Conservation (phyloP, 2,797 vertebrate genomes). For the Gobionotothen gibberifrons region DNA sequence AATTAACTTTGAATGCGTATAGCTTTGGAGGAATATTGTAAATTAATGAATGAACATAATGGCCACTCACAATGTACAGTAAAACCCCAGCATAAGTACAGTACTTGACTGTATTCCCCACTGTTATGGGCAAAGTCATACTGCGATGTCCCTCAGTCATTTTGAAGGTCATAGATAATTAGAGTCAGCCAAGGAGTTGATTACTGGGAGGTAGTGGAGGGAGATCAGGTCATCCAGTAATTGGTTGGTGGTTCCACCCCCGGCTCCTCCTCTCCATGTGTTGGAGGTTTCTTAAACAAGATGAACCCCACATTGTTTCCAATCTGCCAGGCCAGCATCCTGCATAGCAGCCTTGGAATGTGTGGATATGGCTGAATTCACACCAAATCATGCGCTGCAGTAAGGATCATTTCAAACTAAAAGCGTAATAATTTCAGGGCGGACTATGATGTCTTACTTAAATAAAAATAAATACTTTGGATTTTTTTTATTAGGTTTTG, state of each 20-base stretch:
- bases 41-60: not conserved
- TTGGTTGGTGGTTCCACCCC: not conserved
- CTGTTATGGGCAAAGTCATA: not conserved
- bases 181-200: not conserved
- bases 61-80: not conserved
- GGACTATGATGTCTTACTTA: too few species aligned
- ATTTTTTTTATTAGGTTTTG: too few species aligned
- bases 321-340: not conserved
- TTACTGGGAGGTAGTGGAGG: not conserved
- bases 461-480: too few species aligned
- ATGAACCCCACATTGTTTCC: not conserved
- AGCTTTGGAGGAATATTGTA: not conserved
- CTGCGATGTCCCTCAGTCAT: not conserved
- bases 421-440: too few species aligned
- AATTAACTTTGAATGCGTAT: not conserved
- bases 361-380: not conserved
- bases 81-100: not conserved
- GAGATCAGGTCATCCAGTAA: not conserved
- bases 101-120: not conserved
- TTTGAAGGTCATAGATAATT: slow-evolving; percentile 16
- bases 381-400: too few species aligned
- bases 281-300: slow-evolving; percentile 3
- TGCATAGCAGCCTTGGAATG: not conserved
- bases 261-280: not conserved
- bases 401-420: too few species aligned